Conservation (phyloP, 1,140 invertebrate genomes). For the Drusus annulatus region DNA sequence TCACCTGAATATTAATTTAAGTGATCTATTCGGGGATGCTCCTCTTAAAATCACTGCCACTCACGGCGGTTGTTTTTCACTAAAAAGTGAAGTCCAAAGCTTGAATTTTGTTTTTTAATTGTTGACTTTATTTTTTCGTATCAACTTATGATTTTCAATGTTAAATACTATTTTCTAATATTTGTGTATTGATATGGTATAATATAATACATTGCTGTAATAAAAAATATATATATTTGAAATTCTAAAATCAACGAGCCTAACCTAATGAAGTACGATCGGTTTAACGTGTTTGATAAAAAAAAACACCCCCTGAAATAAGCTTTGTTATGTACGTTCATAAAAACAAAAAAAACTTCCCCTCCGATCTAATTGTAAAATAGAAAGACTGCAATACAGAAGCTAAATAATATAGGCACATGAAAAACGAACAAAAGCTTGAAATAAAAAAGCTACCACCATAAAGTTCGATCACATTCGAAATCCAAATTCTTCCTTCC, state of each 20-base stretch:
- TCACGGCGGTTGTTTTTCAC: too few species aligned
- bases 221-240: too few species aligned
- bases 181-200: too few species aligned
- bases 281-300: neutral
- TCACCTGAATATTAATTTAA: too few species aligned
- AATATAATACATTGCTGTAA: too few species aligned
- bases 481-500: slow-evolving; percentile 40
- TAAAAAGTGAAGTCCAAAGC: too few species aligned
- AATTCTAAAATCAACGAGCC: neutral
- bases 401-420: slow-evolving; percentile 26
- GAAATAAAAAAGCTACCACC: neutral
- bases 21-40: too few species aligned
- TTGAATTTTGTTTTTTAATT: too few species aligned
- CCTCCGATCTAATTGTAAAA: slow-evolving; percentile 37
- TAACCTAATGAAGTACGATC: neutral
- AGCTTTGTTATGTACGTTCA: slow-evolving; percentile 4
- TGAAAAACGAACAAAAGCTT: slow-evolving; percentile 33
- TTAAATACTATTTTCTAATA: too few species aligned
- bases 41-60: too few species aligned
- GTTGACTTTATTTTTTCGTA: too few species aligned
- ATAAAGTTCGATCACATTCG: slow-evolving; percentile 38
- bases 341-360: slow-evolving; percentile 25
- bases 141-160: too few species aligned
- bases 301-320: slow-evolving; percentile 25
- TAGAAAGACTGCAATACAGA: slow-evolving; percentile 14